Conservation (phyloP, 2,113 vertebrate genomes). For the Lamprotornis superbus region DNA sequence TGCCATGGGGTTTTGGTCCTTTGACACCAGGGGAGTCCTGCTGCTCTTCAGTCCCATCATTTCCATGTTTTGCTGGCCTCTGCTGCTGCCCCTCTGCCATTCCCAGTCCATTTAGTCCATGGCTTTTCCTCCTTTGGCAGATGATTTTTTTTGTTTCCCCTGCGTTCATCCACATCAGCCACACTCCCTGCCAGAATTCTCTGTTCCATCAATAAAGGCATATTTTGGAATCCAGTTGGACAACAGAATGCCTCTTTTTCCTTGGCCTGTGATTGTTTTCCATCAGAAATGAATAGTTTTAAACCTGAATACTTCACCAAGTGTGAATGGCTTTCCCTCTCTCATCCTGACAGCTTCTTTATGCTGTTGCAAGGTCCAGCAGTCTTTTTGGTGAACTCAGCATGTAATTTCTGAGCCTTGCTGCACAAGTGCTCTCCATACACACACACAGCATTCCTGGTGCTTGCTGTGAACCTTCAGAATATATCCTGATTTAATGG, state of each 20-base stretch:
- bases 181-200: background rate
- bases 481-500: background rate
- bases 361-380: constrained; percentile 17
- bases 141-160: background rate
- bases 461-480: background rate
- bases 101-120: background rate
- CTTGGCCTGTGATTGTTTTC: background rate
- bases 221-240: background rate
- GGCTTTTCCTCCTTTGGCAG: background rate
- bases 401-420: background rate
- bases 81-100: background rate
- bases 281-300: background rate
- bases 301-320: background rate
- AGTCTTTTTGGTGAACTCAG: constrained; percentile 2
- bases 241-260: background rate
- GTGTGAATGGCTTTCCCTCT: background rate
- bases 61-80: background rate
- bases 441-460: background rate
- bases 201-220: background rate
- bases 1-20: background rate
- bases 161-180: background rate
- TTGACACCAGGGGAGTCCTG: background rate
- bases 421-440: background rate
- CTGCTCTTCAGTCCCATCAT: background rate
- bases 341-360: background rate